A percentile compares a stretch with the other conserved stretches of the same genome.
phyloP scores from a whole-genome alignment of 2,888 invertebrate species.

The Zaprionus bogoriensis region DNA sequence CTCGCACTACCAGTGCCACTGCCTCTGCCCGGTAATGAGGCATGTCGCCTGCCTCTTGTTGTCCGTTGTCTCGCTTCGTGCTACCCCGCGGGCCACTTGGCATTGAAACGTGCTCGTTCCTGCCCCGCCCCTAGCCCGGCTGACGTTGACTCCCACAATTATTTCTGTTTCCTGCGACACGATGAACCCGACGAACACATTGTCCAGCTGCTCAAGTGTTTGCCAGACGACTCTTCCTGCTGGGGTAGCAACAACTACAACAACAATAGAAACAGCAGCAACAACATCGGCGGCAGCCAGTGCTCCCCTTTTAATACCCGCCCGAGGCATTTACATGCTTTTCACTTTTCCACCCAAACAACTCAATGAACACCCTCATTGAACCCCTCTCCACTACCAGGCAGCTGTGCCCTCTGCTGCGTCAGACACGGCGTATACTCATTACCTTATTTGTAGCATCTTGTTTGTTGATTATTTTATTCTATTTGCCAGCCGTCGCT shows the following conservation, averaged over 20 bases:
- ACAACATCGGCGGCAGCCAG: slow-evolving; percentile 4
- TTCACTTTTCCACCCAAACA: slow-evolving; percentile 65
- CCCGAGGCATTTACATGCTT: slow-evolving; percentile 67
- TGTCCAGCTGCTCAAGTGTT: slow-evolving; percentile 74
- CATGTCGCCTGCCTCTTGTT: slow-evolving; percentile 27
- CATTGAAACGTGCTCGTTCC: slow-evolving; percentile 56
- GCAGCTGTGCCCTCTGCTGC: slow-evolving; percentile 15
- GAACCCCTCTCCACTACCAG: background rate
- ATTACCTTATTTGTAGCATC: slow-evolving; percentile 64
- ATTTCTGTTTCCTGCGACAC: slow-evolving; percentile 40
- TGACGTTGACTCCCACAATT: slow-evolving; percentile 52
- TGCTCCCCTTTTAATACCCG: slow-evolving; percentile 34
- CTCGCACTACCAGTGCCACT: no score
- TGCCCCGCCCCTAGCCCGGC: no score
- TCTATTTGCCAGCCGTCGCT: slow-evolving; percentile 59
- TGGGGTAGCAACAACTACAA: slow-evolving; percentile 8
- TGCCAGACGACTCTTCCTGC: slow-evolving; percentile 41
- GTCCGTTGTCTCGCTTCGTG: slow-evolving; percentile 8
- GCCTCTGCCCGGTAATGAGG: slow-evolving; percentile 42
- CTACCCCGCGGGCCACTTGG: slow-evolving; percentile 56
- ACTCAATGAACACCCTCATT: slow-evolving; percentile 2
- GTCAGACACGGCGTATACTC: slow-evolving; percentile 62
- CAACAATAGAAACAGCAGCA: slow-evolving; percentile 15
- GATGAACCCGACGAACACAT: slow-evolving; percentile 38
- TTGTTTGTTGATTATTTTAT: slow-evolving; percentile 68